Evolutionary conservation across 2,797 vertebrate species (phyloP).

Genomic region (Centroberyx gerrardi): DNA sequence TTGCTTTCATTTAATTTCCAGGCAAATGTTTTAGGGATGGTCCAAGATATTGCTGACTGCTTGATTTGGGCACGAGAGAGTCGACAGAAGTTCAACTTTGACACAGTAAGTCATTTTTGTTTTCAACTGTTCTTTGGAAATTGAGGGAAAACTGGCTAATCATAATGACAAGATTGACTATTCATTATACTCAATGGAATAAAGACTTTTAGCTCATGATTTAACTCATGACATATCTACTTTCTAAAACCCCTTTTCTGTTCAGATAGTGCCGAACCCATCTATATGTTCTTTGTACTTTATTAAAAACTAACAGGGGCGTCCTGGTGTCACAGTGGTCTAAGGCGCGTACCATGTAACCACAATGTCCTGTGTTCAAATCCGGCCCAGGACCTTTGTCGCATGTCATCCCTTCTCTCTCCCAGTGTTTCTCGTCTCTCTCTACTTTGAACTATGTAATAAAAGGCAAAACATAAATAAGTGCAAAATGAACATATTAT

Average conservation of each 20-base stretch:
- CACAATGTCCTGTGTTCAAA: too few relatives aligned
- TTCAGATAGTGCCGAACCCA: neutral
- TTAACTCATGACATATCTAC: neutral
- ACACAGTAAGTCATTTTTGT: constrained; percentile 80
- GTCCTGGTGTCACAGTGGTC: too few relatives aligned
- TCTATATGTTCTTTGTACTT: neutral
- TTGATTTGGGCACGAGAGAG: constrained; percentile 82
- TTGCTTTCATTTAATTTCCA: constrained; percentile 57
- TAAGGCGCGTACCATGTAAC: too few relatives aligned
- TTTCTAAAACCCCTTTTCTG: too few relatives aligned
- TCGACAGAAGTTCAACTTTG: constrained; percentile 76
- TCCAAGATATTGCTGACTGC: constrained; percentile 85
- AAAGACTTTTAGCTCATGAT: neutral
- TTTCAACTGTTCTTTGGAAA: neutral
- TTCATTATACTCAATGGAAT: neutral
- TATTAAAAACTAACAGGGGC: neutral
- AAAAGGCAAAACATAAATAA: too few relatives aligned
- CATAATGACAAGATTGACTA: neutral
- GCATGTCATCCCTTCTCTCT: too few relatives aligned
- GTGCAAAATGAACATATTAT: neutral
- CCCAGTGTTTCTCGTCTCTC: too few relatives aligned
- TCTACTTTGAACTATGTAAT: too few relatives aligned
- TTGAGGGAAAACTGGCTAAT: neutral
- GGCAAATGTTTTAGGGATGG: constrained; percentile 85
- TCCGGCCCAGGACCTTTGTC: too few relatives aligned